These are phyloP conservation scores for Oriolus oriolus DNA, from an alignment of 2,113 vertebrate species.

Conservation along the genomic window DNA sequence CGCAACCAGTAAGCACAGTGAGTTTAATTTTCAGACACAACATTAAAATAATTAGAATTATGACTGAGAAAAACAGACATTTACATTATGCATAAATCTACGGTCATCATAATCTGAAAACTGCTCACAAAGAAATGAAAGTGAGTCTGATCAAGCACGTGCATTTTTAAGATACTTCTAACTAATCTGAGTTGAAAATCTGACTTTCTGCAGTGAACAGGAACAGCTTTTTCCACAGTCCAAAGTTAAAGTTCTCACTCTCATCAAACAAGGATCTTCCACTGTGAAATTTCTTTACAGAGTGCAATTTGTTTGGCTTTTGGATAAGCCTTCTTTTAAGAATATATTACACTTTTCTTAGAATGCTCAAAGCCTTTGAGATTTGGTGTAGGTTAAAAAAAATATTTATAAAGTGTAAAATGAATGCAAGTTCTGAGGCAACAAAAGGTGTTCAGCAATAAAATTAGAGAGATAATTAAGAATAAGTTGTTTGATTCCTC, in stretches of 20 bases:
- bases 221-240: not conserved
- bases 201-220: not conserved
- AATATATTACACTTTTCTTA: not conserved
- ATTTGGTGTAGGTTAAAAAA: not conserved
- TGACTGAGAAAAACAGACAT: not conserved
- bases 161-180: not conserved
- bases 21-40: not conserved
- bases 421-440: not conserved
- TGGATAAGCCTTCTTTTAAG: not conserved
- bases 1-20: not conserved
- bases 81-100: not conserved
- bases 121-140: not conserved
- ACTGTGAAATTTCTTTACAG: not conserved
- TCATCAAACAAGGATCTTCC: fast-evolving
- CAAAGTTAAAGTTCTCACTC: not conserved
- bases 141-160: not conserved
- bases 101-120: not conserved
- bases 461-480: not conserved
- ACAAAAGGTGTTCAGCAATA: not conserved
- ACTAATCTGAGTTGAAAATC: not conserved
- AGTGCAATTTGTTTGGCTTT: not conserved
- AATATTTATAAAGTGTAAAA: not conserved
- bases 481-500: not conserved
- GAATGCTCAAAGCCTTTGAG: not conserved
- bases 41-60: not conserved